These are phyloP conservation scores for Dascyllus trimaculatus DNA, from an alignment of 2,113 vertebrate species.

Conservation along the genomic window DNA sequence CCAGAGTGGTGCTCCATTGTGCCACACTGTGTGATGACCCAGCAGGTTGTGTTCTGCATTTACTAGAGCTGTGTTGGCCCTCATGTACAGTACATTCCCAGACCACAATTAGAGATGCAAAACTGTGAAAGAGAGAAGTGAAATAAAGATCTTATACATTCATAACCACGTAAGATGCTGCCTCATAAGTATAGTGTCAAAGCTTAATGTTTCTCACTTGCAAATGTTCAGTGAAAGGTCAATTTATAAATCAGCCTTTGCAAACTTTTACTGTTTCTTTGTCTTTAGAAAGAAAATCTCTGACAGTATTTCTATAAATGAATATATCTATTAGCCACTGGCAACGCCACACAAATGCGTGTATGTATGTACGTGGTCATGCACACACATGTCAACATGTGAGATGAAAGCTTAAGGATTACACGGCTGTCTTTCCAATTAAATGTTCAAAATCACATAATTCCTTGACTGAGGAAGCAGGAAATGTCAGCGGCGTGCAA, in stretches of 20 bases:
- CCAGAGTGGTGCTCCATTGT: no score
- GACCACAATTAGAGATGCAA: not conserved
- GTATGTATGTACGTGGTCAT: not conserved
- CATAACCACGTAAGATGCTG: not conserved
- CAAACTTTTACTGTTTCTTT: not conserved
- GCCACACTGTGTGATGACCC: no score
- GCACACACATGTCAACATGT: conserved; percentile 42
- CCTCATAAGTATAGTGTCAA: not conserved
- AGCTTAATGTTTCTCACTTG: not conserved
- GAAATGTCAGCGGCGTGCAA: conserved; percentile 25
- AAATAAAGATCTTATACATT: not conserved
- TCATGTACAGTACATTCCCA: not conserved
- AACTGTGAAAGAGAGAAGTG: not conserved
- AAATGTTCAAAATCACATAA: conserved; percentile 16
- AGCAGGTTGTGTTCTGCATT: no score
- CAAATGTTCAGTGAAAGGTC: conserved; percentile 5
- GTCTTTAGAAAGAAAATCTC: not conserved
- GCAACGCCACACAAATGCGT: not conserved
- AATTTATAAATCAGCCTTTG: not conserved
- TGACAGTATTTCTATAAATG: not conserved
- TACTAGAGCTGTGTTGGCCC: not conserved
- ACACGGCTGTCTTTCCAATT: conserved; percentile 62
- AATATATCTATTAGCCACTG: not conserved
- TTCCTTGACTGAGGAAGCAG: conserved; percentile 31
- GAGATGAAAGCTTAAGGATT: conserved; percentile 53